These are phyloP conservation scores for Tiaroga cobitis DNA, from an alignment of 2,797 vertebrate species.

Conservation along the genomic window DNA sequence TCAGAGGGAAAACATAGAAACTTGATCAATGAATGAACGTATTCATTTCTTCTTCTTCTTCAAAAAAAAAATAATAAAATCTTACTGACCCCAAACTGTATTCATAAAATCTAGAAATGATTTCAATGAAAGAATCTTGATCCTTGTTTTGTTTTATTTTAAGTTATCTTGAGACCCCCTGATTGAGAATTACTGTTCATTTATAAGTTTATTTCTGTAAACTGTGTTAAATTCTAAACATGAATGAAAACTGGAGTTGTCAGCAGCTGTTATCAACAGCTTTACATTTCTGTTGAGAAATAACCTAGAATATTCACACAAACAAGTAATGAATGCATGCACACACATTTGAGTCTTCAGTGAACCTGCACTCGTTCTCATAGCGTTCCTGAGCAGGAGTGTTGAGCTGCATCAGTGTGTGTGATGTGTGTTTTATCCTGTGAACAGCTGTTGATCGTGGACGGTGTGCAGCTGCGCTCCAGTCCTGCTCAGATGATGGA, in stretches of 20 bases:
- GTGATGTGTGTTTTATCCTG: not conserved
- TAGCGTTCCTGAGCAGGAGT: not conserved
- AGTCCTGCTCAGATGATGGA: conserved; percentile 86
- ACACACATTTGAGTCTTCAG: not conserved
- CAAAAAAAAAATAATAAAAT: too few species aligned
- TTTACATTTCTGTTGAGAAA: not conserved
- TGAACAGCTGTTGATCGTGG: conserved; percentile 60
- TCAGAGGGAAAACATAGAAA: not conserved
- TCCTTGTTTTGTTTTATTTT: not conserved
- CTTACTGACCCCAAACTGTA: too few species aligned
- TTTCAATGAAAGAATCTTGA: too few species aligned
- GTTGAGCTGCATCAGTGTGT: conserved; percentile 3
- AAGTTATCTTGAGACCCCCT: not conserved
- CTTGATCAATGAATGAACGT: not conserved
- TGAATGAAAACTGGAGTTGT: not conserved
- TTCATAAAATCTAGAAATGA: too few species aligned
- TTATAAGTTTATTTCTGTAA: not conserved
- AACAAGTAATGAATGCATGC: not conserved
- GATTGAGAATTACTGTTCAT: not conserved
- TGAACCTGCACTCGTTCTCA: not conserved
- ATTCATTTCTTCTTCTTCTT: not conserved
- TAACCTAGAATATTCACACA: not conserved
- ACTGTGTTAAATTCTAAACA: not conserved
- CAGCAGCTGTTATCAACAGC: not conserved
- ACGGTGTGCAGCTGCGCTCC: conserved; percentile 74